Evolutionary conservation across 2,797 vertebrate species (phyloP).

Genomic region (Oreochromis grahami): DNA sequence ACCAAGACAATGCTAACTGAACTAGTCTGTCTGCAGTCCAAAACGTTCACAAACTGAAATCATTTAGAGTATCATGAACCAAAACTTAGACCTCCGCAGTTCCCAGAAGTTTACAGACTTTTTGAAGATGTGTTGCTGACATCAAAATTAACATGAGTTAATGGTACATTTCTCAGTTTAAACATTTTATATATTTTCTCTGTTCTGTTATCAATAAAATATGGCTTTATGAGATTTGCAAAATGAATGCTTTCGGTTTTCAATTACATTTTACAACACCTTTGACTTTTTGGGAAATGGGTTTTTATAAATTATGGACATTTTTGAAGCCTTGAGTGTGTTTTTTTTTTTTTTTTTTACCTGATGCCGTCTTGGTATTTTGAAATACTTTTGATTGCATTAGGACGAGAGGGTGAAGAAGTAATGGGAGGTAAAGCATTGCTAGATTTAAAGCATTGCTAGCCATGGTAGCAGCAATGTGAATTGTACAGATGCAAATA

Average conservation of each 20-base stretch:
- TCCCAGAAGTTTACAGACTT: neutral
- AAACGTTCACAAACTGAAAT: rapidly evolving
- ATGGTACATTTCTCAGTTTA: neutral
- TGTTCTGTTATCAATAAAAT: neutral
- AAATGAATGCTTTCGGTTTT: rapidly evolving
- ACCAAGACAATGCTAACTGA: neutral
- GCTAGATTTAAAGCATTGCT: neutral
- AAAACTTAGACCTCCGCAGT: neutral
- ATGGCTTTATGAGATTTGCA: neutral
- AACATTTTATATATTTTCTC: neutral
- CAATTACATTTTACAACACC: neutral
- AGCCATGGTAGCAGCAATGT: neutral
- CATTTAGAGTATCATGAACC: neutral
- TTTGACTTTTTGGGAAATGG: rapidly evolving
- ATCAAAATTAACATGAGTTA: neutral
- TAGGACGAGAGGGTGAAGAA: rapidly evolving
- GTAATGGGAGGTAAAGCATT: rapidly evolving
- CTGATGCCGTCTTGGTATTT: neutral
- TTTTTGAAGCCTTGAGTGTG: neutral
- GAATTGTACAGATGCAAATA: neutral
- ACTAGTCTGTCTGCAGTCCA: neutral
- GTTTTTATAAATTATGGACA: neutral
- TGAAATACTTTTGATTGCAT: neutral
- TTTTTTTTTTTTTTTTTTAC: too few species aligned
- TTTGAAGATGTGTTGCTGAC: neutral